Evolutionary conservation across 2,797 vertebrate genomes (phyloP), one percentile per base, ranked within the genome.

Genomic region (Cossypha heuglini): DNA sequence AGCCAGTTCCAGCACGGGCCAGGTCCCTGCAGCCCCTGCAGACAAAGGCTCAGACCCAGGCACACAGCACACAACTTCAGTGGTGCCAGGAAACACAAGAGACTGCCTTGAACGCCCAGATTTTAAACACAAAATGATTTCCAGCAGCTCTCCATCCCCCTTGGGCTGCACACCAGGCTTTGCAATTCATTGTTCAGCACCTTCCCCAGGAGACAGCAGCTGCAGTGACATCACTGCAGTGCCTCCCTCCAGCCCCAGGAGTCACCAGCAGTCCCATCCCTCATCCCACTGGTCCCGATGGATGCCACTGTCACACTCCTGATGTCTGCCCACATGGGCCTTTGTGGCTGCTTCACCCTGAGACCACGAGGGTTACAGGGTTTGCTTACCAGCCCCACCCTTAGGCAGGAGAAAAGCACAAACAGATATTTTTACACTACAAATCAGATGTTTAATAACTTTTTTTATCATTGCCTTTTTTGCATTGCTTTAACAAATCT

Each of bases 281-380:
- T 43, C 0, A 0, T 26, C 76, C 68, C 24, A 1, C 68, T 16
- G 21, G 14, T 73, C 54, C 45, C 8, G 1, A 20, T 2, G 24
- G 84, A 43, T 8, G 22, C 25, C 4, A 48, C 58, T 25, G 20
- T 13, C 90, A 57, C 51, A 9, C 13, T 12, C 42, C 5, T 64
- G 9, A 5, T 2, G 0, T 4, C 58, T 45, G 42, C 73, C 43
- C 17, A 1, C 33, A 14, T 2, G 46, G 17, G 24, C 5, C 3
- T 31, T 25, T 6, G 38, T 12, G 26, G n/a, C 81, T 59, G 16
- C 59, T 21, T 16, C 4, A 1, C 42, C 45, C 46, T 5, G 7
- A 64, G 25, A 37, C 6, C 59, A 48, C 0, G 0, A 46, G 16
- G 37, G 46, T 43, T 35, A 40, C 0, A 1, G 16, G 11, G 3